Base-by-base conservation (phyloP, 2,797 vertebrate genomes). In the Scolopax bukidnonensis region DNA sequence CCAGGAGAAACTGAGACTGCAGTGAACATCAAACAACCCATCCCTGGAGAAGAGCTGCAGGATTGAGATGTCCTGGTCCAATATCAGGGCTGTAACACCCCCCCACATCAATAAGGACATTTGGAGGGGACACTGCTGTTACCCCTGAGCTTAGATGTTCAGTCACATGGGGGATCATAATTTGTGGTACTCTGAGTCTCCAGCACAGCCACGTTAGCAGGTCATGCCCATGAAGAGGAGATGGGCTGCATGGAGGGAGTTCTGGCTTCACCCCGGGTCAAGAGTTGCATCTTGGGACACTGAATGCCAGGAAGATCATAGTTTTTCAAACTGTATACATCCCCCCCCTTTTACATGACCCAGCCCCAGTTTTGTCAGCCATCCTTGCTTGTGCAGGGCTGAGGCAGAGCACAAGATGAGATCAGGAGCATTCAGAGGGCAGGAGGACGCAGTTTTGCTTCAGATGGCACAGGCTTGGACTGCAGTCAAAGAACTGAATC, bases 401-500 rank as follows among this genome's bases (percentile, higher is more conserved):
- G 45, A 94, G 76, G 56, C 64, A 80, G 86, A 59, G 32, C 16
- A 3, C n/a, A 80, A 36, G 23, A 47, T 36, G 51, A 60, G 38
- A 74, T 75, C 59, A 56, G 81, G 81, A 82, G 43, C 59, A 25
- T 56, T 69, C 80, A 32, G 77, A 96, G 90, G 95, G 88, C 93
- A 84, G 90, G 84, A 95, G 90, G 86, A 77, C 43, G 77, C 91
- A 16, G 36, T 33, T 33, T 79, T 45, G 68, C 61, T 85, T 97
- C 93, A 92, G 95, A 92, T 90, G 85, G 87, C 21, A 64, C 73
- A 50, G 92, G 85, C 82, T 95, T 97, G 96, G 95, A 95, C 4
- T 20, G 77, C 78, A 87, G 91, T 94, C 95, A 96, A 91, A 65
- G 85, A 95, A 93, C 84, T 83, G 84, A 96, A 81, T 92, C 90